Evolutionary conservation across 2,797 vertebrate genomes (phyloP), one percentile per base, ranked within the genome.

Genomic region (Poeciliopsis gracilis): DNA sequence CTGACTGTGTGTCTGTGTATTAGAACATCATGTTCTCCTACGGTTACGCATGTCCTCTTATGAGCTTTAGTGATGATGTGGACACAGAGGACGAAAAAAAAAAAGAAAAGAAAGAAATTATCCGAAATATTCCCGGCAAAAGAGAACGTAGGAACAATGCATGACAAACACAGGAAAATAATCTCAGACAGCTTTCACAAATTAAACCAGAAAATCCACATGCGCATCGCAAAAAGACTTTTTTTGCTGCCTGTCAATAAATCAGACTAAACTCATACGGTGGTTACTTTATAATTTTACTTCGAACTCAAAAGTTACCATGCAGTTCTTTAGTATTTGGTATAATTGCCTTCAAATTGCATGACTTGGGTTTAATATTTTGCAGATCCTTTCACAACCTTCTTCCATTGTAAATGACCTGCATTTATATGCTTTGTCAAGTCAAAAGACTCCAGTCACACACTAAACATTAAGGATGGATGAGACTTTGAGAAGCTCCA

Each of bases 21-120:
- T 13, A 36, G 84, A 75, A 83, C 84, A 79, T 74, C 47, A 43
- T 82, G 88, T 86, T 79, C 85, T 43, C 36, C 33, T 70, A 28
- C 13, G 33, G 4, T 72, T n/a, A 53, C 59, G 33, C 41, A 46
- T 72, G 77, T 3, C 20, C 57, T 71, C 70, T 77, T 75, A 46
- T 59, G 36, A 46, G 73, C 72, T 75, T 75, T 69, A 18, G 61
- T 72, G 73, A 81, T 53, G 69, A 2, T 49, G 61, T 70, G 72
- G n/a, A 81, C 78, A 79, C 79, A 73, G 47, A 79, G 73, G 81
- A 63, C 30, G 9, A 23, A 23, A 51, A 53, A 47, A 16, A 75
- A 77, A 73, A 80, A 79, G 20, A 47, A 8, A 18, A 49, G 4
- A 5, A 74, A 79, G 72, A 79, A 80, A 28, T 47, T 20, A 57